phyloP scores from a whole-genome alignment of 2,888 invertebrate species.

The Glomeris marginata region DNA sequence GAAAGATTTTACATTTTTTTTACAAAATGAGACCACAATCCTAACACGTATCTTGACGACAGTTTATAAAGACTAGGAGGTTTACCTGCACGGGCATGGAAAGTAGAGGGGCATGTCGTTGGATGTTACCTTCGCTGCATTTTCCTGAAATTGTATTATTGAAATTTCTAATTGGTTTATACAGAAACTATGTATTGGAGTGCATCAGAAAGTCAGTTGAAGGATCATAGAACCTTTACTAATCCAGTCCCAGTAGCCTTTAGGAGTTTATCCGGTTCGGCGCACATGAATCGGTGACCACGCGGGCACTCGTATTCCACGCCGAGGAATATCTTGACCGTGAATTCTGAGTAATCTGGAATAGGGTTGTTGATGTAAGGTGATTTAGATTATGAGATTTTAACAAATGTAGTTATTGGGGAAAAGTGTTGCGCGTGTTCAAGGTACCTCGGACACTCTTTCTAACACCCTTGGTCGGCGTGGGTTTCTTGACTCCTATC shows the following conservation, averaged over 20 bases:
- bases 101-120: constrained; percentile 79
- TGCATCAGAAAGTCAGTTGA: no score
- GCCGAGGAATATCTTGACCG: constrained; percentile 83
- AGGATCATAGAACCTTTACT: constrained; percentile 37
- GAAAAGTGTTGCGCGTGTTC: no score
- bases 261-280: constrained; percentile 65
- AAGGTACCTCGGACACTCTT: constrained; percentile 18
- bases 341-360: constrained; percentile 38
- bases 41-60: not conserved
- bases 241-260: constrained; percentile 54
- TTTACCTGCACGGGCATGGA: constrained; percentile 68
- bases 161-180: no score
- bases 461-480: constrained; percentile 23
- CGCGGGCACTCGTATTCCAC: constrained; percentile 92
- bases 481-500: constrained; percentile 22
- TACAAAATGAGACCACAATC: constrained; percentile 15
- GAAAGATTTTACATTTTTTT: constrained; percentile 9
- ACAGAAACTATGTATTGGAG: no score
- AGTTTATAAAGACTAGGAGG: no score
- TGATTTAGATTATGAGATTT: not conserved
- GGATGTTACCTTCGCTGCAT: constrained; percentile 68
- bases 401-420: no score
- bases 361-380: not conserved
- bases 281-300: constrained; percentile 94
- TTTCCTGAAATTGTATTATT: constrained; percentile 43